phyloP scores from a whole-genome alignment of 1,140 invertebrate genomes.

The Radopholus similis region DNA sequence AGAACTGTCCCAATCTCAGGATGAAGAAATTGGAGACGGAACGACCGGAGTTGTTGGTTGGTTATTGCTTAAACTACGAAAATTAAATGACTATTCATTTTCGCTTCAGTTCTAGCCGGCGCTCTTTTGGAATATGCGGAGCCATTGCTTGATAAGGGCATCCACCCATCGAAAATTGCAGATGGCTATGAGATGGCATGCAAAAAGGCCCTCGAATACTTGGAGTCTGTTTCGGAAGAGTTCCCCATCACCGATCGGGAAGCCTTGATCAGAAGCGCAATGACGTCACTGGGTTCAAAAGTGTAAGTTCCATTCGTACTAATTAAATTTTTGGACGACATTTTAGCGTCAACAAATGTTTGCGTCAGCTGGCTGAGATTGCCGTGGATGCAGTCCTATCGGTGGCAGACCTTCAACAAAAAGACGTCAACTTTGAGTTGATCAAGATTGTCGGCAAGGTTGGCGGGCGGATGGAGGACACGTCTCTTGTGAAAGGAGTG shows the following conservation, averaged over 20 bases:
- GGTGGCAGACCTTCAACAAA: slow-evolving; percentile 85
- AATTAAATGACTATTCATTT: slow-evolving; percentile 8
- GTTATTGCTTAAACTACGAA: slow-evolving; percentile 18
- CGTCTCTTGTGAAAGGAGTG: slow-evolving; percentile 90
- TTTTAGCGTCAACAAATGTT: slow-evolving; percentile 64
- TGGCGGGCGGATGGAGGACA: slow-evolving; percentile 93
- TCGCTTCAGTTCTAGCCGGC: slow-evolving; percentile 72
- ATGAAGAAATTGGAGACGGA: slow-evolving; percentile 99
- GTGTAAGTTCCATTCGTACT: slow-evolving; percentile 68
- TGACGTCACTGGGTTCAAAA: slow-evolving; percentile 98
- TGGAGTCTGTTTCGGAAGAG: slow-evolving; percentile 81
- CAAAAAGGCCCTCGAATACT: slow-evolving; percentile 77
- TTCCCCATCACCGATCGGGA: slow-evolving; percentile 85
- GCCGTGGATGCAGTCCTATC: slow-evolving; percentile 91
- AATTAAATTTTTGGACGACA: background rate
- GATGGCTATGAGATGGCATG: slow-evolving; percentile 98
- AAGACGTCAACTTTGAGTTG: slow-evolving; percentile 97
- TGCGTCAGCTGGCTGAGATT: slow-evolving; percentile 95
- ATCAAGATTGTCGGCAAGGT: slow-evolving; percentile 99
- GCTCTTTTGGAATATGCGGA: slow-evolving; percentile 93
- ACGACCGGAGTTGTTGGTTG: slow-evolving; percentile 93
- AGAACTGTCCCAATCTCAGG: slow-evolving; percentile 94
- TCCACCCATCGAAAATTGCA: slow-evolving; percentile 96
- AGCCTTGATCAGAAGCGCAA: slow-evolving; percentile 85
- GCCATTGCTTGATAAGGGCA: slow-evolving; percentile 84